Evolutionary conservation across 2,113 vertebrate genomes (phyloP).

Genomic region (Scalopus aquaticus): DNA sequence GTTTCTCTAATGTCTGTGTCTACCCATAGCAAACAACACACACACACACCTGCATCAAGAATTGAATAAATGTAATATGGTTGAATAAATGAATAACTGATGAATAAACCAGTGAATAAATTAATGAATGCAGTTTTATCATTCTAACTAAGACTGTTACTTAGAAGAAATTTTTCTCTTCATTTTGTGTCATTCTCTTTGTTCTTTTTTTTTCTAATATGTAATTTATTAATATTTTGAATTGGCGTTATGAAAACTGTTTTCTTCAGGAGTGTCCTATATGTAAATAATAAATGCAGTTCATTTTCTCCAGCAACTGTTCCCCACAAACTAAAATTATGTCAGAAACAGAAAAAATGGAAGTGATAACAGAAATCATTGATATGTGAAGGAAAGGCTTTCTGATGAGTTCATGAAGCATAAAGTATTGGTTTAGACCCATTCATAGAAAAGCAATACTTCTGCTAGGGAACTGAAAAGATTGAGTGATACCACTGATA

Average conservation of each 20-base stretch:
- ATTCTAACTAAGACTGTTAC: background rate
- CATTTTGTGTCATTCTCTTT: background rate
- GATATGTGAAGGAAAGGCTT: constrained; percentile 51
- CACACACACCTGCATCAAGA: background rate
- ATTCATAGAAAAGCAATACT: constrained; percentile 57
- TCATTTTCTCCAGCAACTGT: constrained; percentile 50
- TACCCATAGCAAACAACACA: background rate
- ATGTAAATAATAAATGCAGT: constrained; percentile 23
- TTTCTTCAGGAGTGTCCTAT: background rate
- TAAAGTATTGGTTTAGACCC: constrained; percentile 67
- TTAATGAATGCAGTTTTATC: background rate
- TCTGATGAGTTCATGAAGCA: constrained; percentile 61
- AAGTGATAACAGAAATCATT: constrained; percentile 65
- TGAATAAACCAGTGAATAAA: background rate
- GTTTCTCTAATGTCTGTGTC: background rate
- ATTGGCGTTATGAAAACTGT: background rate
- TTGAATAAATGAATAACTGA: background rate
- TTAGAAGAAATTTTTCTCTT: background rate
- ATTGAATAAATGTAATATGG: background rate
- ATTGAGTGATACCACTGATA: background rate
- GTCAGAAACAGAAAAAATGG: constrained; percentile 70
- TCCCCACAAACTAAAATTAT: constrained; percentile 73
- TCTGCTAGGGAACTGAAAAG: background rate
- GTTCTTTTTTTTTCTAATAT: too few relatives aligned
- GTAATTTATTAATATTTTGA: background rate